A percentile compares a stretch with the other conserved stretches of the same genome.
phyloP scores from a whole-genome alignment of 53 echinoderm and acorn worm species.

The Temnopleurus reevesii region DNA sequence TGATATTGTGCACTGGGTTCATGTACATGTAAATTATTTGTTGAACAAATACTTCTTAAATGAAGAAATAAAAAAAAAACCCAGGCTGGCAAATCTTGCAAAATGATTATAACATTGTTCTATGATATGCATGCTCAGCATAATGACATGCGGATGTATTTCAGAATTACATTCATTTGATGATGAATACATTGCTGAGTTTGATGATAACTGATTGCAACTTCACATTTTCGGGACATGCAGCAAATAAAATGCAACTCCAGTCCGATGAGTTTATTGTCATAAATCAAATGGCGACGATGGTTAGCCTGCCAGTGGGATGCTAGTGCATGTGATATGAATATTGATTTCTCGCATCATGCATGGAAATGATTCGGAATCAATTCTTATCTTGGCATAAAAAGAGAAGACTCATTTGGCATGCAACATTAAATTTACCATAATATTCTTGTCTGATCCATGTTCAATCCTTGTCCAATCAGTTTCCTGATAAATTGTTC shows the following conservation, averaged over 20 bases:
- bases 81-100: too few species aligned
- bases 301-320: neutral
- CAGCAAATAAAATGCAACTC: neutral
- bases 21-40: too few species aligned
- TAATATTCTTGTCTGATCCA: conserved; percentile 52
- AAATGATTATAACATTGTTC: too few species aligned
- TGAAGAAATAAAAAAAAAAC: too few species aligned
- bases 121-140: neutral
- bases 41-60: too few species aligned
- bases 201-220: neutral
- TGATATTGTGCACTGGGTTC: too few species aligned
- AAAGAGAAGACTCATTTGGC: neutral
- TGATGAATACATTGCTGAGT: neutral
- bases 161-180: neutral
- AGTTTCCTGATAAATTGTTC: conserved; percentile 43
- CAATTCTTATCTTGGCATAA: neutral
- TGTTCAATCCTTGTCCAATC: conserved; percentile 55
- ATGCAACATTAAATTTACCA: conserved; percentile 46
- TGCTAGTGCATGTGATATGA: conserved; percentile 7
- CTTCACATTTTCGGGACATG: neutral
- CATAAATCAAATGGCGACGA: neutral
- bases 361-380: neutral
- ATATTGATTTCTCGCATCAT: neutral
- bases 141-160: neutral
- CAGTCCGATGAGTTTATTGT: neutral